Conservation (phyloP, 2,797 vertebrate genomes). For the Sylvia borin region DNA sequence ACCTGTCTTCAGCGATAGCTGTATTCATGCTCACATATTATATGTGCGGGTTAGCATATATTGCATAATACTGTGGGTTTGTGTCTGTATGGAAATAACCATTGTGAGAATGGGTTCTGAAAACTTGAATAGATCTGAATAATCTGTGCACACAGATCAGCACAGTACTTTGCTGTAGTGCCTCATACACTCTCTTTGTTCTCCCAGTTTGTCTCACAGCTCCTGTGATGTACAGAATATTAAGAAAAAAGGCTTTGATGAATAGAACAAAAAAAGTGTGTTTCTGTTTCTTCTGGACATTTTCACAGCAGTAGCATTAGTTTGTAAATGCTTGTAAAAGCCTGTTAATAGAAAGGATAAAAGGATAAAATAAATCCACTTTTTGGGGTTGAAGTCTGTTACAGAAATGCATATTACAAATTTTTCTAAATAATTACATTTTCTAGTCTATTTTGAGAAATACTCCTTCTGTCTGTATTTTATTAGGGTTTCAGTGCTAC, state of each 20-base stretch:
- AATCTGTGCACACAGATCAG: neutral
- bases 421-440: neutral
- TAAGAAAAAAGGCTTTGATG: neutral
- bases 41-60: neutral
- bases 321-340: neutral
- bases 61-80: neutral
- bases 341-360: neutral
- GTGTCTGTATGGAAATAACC: neutral
- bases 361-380: neutral
- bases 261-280: neutral
- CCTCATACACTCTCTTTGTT: neutral
- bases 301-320: neutral
- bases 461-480: neutral
- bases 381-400: neutral
- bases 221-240: neutral
- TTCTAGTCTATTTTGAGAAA: neutral
- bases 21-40: neutral
- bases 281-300: neutral
- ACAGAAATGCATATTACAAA: neutral
- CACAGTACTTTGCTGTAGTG: neutral
- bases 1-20: neutral
- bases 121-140: neutral
- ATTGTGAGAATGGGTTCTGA: neutral
- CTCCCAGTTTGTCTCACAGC: neutral
- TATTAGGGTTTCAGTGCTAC: neutral